A percentile compares a stretch with the other conserved stretches of the same genome.
These are phyloP conservation scores for Leptinotarsa texana DNA, from an alignment of 1,140 invertebrate species.

Conservation along the genomic window DNA sequence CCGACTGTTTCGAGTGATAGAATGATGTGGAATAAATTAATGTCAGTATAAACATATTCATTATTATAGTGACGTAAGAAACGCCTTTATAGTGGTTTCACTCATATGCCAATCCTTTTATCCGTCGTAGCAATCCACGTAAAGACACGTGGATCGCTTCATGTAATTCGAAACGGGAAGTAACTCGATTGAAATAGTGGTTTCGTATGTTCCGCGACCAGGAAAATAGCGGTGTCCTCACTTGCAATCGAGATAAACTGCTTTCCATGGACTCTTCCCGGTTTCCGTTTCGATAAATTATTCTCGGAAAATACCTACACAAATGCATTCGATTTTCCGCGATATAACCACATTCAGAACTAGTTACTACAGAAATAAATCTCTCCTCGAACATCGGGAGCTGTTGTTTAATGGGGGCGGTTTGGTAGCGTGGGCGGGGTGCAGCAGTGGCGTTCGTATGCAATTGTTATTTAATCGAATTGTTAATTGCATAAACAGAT, in stretches of 20 bases:
- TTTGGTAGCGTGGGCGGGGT: not conserved
- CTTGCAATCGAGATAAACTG: constrained; percentile 23
- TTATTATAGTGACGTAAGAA: too few species aligned
- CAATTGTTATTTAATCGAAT: too few species aligned
- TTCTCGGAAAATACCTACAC: constrained; percentile 16
- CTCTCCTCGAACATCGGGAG: not conserved
- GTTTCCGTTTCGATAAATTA: constrained; percentile 23
- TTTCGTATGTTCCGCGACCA: constrained; percentile 12
- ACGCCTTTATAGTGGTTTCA: too few species aligned
- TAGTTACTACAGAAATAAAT: constrained; percentile 1
- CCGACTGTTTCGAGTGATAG: too few species aligned
- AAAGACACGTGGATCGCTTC: too few species aligned
- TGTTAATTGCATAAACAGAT: too few species aligned
- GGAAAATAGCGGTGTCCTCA: constrained; percentile 23
- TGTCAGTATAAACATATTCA: too few species aligned
- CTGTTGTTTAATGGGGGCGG: not conserved
- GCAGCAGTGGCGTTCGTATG: too few species aligned
- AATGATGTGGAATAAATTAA: too few species aligned
- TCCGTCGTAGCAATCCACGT: too few species aligned
- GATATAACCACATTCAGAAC: constrained; percentile 10
- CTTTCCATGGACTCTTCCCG: constrained; percentile 24
- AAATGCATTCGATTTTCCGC: constrained; percentile 16
- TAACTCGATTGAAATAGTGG: constrained; percentile 32
- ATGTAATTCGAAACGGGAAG: constrained; percentile 33
- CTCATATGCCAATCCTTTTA: too few species aligned